Evolutionary conservation across 2,888 invertebrate species (phyloP), one percentile per base, ranked within the genome.

Genomic region (Trachelus iudaicus): DNA sequence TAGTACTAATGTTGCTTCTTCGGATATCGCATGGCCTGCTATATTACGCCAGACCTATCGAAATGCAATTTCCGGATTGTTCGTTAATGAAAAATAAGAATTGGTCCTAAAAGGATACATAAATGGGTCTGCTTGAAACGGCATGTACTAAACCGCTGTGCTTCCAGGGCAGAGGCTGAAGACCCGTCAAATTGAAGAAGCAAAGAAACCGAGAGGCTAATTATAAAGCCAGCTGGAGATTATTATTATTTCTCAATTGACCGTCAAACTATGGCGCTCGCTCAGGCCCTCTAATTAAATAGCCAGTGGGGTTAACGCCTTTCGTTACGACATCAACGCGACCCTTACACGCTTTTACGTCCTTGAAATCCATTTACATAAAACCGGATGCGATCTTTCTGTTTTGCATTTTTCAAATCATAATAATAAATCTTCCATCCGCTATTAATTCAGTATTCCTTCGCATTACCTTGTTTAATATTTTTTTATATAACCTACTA

Each of bases 201-300:
- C 11, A 69, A 56, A 77, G 35, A 79, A 76, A 79, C 76, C 77
- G 79, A 75, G 75, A 74, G 69, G 78, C 76, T 76, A 69, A 74
- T 76, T 79, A 76, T 56, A 75, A 56, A 78, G 77, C 83, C 86
- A 85, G 84, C 85, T 86, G 85, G 83, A 82, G 85, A 86, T 87
- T 83, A 87, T 87, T 85, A 86, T 87, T 87, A 87, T 87, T 87
- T 86, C 87, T 87, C 85, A 87, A 87, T 87, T 86, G 82, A 84
- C 85, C 86, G 85, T 85, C 85, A 85, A 82, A 81, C 82, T 77
- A 82, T 81, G 82, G 73, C 79, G 83, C 81, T 80, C 78, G 69
- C 78, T 80, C 82, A 83, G 81, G 79, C 84, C 84, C 86, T 86
- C 85, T 86, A 87, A 87, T 87, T 87, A 87, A 87, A 87, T 87